Conservation (phyloP, 2,888 invertebrate species). For the Hofmannophila pseudospretella region DNA sequence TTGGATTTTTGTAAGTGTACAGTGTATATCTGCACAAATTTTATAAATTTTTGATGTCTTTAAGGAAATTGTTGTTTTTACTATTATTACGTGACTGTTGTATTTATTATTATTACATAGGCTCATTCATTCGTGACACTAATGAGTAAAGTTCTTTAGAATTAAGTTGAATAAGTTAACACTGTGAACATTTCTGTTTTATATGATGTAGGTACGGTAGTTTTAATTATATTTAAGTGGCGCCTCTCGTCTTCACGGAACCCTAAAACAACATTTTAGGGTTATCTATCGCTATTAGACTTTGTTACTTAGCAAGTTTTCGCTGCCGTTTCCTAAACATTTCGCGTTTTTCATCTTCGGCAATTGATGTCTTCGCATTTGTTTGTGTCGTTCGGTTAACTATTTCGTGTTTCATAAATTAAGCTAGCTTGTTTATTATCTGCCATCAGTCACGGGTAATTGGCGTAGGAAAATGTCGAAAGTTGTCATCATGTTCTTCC, state of each 20-base stretch:
- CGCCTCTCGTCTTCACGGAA: not conserved
- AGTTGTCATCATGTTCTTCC: slow-evolving; percentile 30
- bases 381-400: slow-evolving; percentile 42
- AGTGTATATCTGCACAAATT: too few species aligned
- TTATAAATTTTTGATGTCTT: too few species aligned
- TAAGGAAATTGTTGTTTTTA: too few species aligned
- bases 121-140: too few species aligned
- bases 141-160: too few species aligned
- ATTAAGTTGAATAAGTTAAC: too few species aligned
- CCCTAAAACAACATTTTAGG: not conserved
- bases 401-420: slow-evolving; percentile 44
- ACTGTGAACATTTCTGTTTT: too few species aligned
- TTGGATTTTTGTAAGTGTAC: too few species aligned
- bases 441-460: slow-evolving; percentile 38
- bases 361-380: slow-evolving; percentile 47
- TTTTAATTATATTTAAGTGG: too few species aligned
- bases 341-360: slow-evolving; percentile 29
- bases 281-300: slow-evolving; percentile 9
- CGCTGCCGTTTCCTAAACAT: slow-evolving; percentile 35
- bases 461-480: slow-evolving; percentile 28
- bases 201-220: too few species aligned
- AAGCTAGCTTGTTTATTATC: slow-evolving; percentile 40
- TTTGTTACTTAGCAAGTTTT: slow-evolving; percentile 19
- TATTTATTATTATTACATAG: too few species aligned
- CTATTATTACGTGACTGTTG: too few species aligned